Evolutionary conservation across 1,140 invertebrate genomes (phyloP).

Genomic region (Cephus cinctus): DNA sequence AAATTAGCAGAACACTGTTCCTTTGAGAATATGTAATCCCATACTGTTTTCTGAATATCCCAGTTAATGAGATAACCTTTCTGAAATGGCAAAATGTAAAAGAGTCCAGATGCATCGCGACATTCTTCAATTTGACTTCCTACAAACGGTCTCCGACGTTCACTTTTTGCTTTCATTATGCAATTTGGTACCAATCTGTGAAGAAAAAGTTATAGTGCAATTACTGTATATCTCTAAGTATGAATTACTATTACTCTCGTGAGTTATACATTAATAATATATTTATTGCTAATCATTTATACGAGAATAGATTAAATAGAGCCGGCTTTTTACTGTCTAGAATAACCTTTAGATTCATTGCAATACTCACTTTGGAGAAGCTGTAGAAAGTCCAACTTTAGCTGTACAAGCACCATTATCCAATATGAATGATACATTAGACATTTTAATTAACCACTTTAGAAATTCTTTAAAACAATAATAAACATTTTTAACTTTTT

Average conservation of each 20-base stretch:
- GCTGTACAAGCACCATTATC: constrained; percentile 86
- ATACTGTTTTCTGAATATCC: constrained; percentile 94
- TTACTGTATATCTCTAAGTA: no score
- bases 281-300: no score
- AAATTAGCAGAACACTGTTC: constrained; percentile 80
- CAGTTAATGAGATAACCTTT: constrained; percentile 95
- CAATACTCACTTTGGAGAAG: constrained; percentile 67
- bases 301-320: no score
- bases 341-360: background rate
- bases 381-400: constrained; percentile 77
- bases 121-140: constrained; percentile 95
- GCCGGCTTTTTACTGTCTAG: no score
- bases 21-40: constrained; percentile 94
- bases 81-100: constrained; percentile 92
- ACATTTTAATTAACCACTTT: no score
- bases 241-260: no score
- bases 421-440: constrained; percentile 63
- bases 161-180: constrained; percentile 97
- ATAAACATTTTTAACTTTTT: no score
- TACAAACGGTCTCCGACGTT: constrained; percentile 88
- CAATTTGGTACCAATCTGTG: constrained; percentile 87
- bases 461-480: no score
- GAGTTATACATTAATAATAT: no score
- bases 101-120: constrained; percentile 91
- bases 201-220: constrained; percentile 13